Evolutionary conservation across 1,140 invertebrate genomes (phyloP).

Genomic region (Apis laboriosa): DNA sequence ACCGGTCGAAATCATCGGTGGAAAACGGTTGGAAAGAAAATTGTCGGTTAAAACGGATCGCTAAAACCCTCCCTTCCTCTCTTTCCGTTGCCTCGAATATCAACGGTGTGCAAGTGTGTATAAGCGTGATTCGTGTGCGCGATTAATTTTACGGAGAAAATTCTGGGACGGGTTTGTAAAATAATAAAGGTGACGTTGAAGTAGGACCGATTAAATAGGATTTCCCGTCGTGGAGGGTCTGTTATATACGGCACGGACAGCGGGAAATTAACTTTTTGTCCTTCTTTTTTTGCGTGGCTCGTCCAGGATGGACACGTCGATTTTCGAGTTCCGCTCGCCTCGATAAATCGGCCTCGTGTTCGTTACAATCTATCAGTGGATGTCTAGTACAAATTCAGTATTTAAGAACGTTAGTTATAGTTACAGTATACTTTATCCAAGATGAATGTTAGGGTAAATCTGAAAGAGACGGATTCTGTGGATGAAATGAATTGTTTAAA

Average conservation of each 20-base stretch:
- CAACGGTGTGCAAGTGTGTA: not conserved
- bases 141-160: slow-evolving; percentile 38
- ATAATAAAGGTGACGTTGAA: slow-evolving; percentile 31
- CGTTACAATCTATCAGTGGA: not conserved
- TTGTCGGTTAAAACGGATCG: slow-evolving; percentile 34
- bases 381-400: not conserved
- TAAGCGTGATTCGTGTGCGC: not conserved
- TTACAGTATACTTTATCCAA: not conserved
- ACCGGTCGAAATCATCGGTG: slow-evolving; percentile 70
- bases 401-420: not conserved
- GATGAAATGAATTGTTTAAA: too few species aligned
- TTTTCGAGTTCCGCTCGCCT: not conserved
- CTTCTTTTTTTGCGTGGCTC: not conserved
- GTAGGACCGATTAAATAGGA: slow-evolving; percentile 38
- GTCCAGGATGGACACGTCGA: not conserved
- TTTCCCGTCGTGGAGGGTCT: slow-evolving; percentile 5
- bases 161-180: slow-evolving; percentile 36
- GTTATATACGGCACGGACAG: slow-evolving; percentile 17
- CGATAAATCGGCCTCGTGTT: not conserved
- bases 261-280: slow-evolving; percentile 31
- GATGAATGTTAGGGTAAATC: too few species aligned
- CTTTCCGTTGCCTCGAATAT: not conserved
- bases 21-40: slow-evolving; percentile 55
- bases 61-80: not conserved
- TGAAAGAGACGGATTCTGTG: too few species aligned